Percentiles rank a stretch among this genome's conserved stretches.
Conservation (phyloP, 35 echinoderm and acorn worm species). For the Ptychodera flava region DNA sequence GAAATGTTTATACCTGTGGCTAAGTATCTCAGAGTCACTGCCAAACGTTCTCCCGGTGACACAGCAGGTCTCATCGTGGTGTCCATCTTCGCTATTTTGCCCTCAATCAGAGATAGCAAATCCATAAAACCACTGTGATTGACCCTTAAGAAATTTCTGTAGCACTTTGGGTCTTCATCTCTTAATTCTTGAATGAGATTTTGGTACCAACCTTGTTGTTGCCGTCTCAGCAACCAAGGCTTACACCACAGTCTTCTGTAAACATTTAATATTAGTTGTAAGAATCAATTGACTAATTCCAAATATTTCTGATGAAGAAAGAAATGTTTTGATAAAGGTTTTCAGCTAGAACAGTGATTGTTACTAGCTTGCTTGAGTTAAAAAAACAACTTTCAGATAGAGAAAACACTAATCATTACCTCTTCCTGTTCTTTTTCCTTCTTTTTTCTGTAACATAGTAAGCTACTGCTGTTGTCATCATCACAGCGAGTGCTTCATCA, state of each 20-base stretch:
- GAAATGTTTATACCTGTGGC: slow-evolving; percentile 15
- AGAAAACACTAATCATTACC: no score
- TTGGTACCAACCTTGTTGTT: background rate
- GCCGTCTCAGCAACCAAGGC: background rate
- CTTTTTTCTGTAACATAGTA: no score
- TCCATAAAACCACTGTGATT: background rate
- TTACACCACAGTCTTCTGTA: slow-evolving; percentile 2
- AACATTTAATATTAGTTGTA: no score
- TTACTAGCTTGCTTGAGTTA: no score
- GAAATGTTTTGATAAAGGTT: no score
- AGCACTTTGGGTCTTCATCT: background rate
- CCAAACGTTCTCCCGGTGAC: slow-evolving; percentile 21
- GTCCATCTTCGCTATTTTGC: slow-evolving; percentile 8
- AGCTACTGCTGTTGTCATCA: no score
- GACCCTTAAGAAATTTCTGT: slow-evolving; percentile 6
- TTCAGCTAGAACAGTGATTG: no score
- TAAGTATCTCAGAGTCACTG: slow-evolving; percentile 36
- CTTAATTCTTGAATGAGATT: slow-evolving; percentile 3
- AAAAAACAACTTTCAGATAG: no score
- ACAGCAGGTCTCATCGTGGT: slow-evolving; percentile 15
- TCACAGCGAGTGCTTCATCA: no score
- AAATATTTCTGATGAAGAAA: no score
- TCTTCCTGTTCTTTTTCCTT: no score
- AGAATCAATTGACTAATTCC: no score
- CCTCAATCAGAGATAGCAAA: background rate